Evolutionary conservation across 2,113 vertebrate genomes (phyloP).

Genomic region (Erythrocebus patas): DNA sequence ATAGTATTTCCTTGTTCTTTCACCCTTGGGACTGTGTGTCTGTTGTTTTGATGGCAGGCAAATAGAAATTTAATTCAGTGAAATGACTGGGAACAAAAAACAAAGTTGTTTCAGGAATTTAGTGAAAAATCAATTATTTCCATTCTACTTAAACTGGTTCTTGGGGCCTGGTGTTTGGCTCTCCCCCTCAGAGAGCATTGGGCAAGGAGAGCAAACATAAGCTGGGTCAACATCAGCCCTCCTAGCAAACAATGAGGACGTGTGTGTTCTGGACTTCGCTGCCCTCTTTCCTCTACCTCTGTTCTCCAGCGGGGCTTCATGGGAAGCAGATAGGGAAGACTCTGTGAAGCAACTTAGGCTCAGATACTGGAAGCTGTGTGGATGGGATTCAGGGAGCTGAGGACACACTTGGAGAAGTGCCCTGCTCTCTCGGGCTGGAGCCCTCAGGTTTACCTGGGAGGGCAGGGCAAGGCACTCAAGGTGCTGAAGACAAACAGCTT

Average conservation of each 20-base stretch:
- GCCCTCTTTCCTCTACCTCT: too few relatives aligned
- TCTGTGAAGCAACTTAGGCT: background rate
- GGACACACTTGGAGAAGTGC: too few relatives aligned
- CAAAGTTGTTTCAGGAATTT: background rate
- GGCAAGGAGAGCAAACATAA: constrained; percentile 39
- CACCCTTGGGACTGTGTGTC: too few relatives aligned
- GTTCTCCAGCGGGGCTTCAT: accelerated
- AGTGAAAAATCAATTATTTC: background rate
- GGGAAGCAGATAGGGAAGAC: background rate
- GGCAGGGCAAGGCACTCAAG: background rate
- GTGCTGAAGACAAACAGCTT: background rate
- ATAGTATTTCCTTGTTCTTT: too few relatives aligned
- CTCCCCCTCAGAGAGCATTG: background rate
- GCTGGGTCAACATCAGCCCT: background rate
- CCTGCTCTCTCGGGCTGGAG: background rate
- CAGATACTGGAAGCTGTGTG: background rate
- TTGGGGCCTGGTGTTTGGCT: background rate
- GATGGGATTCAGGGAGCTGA: background rate
- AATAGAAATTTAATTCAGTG: background rate
- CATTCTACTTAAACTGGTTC: background rate
- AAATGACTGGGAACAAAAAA: background rate
- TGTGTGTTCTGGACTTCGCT: background rate
- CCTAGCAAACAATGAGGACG: background rate
- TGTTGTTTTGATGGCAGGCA: background rate
- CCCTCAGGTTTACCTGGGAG: background rate